These are phyloP conservation scores for Galerucella pusilla DNA, from an alignment of 2,888 invertebrate genomes.

Conservation along the genomic window DNA sequence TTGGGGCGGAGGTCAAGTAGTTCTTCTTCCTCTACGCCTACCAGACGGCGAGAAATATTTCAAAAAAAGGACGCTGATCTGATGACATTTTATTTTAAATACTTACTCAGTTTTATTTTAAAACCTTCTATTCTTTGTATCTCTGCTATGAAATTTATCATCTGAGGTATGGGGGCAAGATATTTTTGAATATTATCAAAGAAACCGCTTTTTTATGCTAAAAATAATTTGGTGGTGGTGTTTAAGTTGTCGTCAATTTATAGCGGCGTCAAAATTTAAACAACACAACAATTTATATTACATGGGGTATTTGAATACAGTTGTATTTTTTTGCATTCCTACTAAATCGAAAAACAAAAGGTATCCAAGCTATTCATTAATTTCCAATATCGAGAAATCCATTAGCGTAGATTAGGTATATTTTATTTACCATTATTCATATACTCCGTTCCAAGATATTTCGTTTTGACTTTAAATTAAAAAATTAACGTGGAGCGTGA, in stretches of 20 bases:
- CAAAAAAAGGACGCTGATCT: conserved; percentile 27
- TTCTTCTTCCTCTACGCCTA: too few relatives aligned
- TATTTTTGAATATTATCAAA: background rate
- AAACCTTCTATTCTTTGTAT: background rate
- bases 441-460: too few relatives aligned
- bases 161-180: background rate
- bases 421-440: too few relatives aligned
- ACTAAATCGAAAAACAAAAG: background rate
- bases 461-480: too few relatives aligned
- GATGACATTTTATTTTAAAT: conserved; percentile 11
- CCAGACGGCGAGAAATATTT: too few relatives aligned
- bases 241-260: background rate
- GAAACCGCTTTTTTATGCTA: background rate
- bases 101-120: too few relatives aligned
- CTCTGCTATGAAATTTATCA: background rate
- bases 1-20: too few relatives aligned
- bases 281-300: background rate
- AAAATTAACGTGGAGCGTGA: too few relatives aligned
- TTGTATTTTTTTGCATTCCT: background rate
- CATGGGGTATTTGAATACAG: background rate
- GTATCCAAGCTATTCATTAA: background rate
- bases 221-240: background rate
- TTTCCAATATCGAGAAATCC: background rate
- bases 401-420: background rate
- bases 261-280: background rate